Conservation (phyloP, 2,888 invertebrate genomes). For the Shargacucullia verbasci region DNA sequence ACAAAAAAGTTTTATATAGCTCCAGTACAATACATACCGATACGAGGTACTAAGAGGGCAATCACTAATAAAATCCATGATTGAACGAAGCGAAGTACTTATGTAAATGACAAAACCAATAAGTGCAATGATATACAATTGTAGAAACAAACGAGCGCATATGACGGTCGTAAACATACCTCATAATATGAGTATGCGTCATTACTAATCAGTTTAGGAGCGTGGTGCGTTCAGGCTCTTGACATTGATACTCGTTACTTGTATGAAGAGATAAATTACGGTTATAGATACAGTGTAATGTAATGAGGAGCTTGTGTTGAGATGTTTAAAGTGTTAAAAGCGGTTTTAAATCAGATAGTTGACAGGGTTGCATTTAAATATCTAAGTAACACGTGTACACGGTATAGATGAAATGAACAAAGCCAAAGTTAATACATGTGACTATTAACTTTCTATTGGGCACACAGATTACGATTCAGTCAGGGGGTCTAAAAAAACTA, state of each 20-base stretch:
- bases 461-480: no score
- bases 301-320: conserved; percentile 31
- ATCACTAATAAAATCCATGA: conserved; percentile 26
- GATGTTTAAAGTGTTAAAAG: conserved; percentile 3
- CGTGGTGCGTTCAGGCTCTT: conserved; percentile 42
- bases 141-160: conserved; percentile 34
- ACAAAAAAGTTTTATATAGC: conserved; percentile 6
- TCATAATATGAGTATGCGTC: conserved; percentile 36
- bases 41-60: not conserved
- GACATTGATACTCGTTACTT: conserved; percentile 40
- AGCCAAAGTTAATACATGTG: no score
- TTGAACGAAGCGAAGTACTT: conserved; percentile 41
- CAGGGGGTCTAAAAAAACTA: no score
- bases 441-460: no score
- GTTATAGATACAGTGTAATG: conserved; percentile 13
- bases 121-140: conserved; percentile 47
- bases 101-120: conserved; percentile 48
- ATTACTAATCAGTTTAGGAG: conserved; percentile 40
- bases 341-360: not conserved
- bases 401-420: no score
- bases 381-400: no score
- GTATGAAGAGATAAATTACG: conserved; percentile 41
- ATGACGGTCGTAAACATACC: conserved; percentile 43
- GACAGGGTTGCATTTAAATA: not conserved
- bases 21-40: not conserved